phyloP scores from a whole-genome alignment of 2,888 invertebrate species.

The Andrena haemorrhoa region DNA sequence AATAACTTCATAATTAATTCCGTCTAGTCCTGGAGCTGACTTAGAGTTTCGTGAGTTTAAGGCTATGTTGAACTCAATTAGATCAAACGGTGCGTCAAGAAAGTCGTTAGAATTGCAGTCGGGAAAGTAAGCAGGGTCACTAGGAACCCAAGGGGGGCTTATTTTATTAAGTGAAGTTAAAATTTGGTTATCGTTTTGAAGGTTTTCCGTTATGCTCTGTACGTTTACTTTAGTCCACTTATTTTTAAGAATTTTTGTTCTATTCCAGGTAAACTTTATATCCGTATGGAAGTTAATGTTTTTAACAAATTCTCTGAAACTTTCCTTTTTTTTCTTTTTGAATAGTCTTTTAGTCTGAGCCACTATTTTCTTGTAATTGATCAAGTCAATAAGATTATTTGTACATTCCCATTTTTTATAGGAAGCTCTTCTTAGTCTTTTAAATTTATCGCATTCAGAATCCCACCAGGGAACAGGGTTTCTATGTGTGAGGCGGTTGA shows the following conservation, averaged over 20 bases:
- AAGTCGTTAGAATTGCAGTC: background rate
- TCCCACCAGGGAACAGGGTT: conserved; percentile 22
- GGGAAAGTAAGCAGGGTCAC: background rate
- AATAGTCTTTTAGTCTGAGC: conserved; percentile 2
- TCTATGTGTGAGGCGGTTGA: background rate
- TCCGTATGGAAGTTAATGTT: background rate
- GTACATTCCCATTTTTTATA: conserved; percentile 8
- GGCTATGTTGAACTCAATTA: background rate
- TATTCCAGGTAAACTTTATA: background rate
- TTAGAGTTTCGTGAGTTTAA: conserved; percentile 5
- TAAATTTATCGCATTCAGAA: conserved; percentile 7
- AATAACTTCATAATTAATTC: conserved; percentile 5
- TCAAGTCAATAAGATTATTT: background rate
- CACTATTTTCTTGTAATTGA: conserved; percentile 1
- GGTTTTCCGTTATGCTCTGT: background rate
- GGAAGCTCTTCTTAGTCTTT: conserved; percentile 7
- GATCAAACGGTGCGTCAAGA: background rate
- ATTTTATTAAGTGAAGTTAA: conserved; percentile 7
- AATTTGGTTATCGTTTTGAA: background rate
- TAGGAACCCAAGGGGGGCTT: conserved; percentile 5
- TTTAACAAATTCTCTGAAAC: background rate
- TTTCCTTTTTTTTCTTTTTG: conserved; percentile 16
- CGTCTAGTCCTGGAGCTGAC: conserved; percentile 17
- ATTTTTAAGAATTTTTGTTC: conserved; percentile 18
- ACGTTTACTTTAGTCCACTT: background rate